Percentiles rank a stretch among this genome's conserved stretches.
Conservation (phyloP, 2,797 vertebrate species). For the Lutjanus argentimaculatus region DNA sequence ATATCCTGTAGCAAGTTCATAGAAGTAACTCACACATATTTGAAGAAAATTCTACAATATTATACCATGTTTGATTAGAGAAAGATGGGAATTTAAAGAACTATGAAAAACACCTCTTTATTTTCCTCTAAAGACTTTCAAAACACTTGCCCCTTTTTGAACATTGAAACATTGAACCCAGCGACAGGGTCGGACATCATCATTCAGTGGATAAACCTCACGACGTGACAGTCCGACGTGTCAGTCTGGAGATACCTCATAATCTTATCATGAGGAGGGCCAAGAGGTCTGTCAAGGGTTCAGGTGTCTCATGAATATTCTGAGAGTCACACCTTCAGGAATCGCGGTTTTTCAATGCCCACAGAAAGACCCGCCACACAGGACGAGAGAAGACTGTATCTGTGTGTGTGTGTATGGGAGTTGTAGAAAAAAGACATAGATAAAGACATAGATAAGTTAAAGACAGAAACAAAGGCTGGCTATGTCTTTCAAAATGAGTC, state of each 20-base stretch:
- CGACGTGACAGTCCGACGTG: constrained; percentile 45
- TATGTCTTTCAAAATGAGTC: constrained; percentile 51
- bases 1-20: neutral
- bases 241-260: constrained; percentile 69
- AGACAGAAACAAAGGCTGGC: constrained; percentile 27
- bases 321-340: constrained; percentile 51
- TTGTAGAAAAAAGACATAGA: neutral
- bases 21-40: neutral
- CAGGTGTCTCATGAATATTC: constrained; percentile 82
- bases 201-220: constrained; percentile 62
- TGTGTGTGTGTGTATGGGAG: constrained; percentile 7
- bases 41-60: neutral
- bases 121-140: constrained; percentile 39
- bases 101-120: neutral
- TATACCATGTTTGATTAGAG: neutral
- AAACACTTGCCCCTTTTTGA: constrained; percentile 6
- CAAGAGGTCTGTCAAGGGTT: constrained; percentile 67
- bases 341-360: constrained; percentile 50
- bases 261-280: constrained; percentile 72
- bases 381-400: constrained; percentile 19
- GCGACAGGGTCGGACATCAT: constrained; percentile 51
- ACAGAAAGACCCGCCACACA: constrained; percentile 20
- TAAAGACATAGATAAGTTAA: too few relatives aligned
- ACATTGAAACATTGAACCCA: constrained; percentile 51
- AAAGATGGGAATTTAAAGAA: neutral